Conservation (phyloP, 2,888 invertebrate genomes). For the Leptura quadrifasciata region DNA sequence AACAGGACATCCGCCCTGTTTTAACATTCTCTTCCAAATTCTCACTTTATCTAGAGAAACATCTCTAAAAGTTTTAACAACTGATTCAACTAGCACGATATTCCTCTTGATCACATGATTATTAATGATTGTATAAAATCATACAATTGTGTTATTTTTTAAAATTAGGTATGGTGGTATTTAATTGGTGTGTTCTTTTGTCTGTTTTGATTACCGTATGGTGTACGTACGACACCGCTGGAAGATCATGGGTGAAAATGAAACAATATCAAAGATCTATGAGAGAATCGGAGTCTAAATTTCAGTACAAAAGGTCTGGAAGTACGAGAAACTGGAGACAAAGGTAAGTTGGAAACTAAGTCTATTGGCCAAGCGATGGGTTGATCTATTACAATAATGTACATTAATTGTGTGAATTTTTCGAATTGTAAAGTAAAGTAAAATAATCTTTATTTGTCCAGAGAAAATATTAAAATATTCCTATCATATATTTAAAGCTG, state of each 20-base stretch:
- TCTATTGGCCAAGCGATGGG: neutral
- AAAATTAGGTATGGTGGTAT: conserved; percentile 78
- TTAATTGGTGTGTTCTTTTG: conserved; percentile 85
- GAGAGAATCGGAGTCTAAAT: conserved; percentile 85
- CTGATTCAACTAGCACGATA: neutral
- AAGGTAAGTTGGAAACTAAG: conserved; percentile 75
- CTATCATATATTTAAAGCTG: no score
- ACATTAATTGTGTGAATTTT: no score
- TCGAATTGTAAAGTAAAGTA: no score
- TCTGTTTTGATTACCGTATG: conserved; percentile 86
- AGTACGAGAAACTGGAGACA: conserved; percentile 90
- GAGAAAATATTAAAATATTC: no score
- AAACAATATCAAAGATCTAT: conserved; percentile 89
- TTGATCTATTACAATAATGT: no score
- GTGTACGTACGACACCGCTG: conserved; percentile 92
- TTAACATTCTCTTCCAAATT: neutral
- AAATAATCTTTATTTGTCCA: no score
- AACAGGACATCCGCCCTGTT: no score
- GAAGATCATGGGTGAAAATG: conserved; percentile 93
- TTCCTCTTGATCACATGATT: no score
- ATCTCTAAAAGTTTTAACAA: neutral
- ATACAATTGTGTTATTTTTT: neutral
- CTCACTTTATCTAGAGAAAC: neutral
- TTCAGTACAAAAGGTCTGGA: conserved; percentile 85
- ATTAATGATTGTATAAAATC: no score